Evolutionary conservation across 2,113 vertebrate species (phyloP), one percentile per base, ranked within the genome.

Genomic region (Etheostoma spectabile): DNA sequence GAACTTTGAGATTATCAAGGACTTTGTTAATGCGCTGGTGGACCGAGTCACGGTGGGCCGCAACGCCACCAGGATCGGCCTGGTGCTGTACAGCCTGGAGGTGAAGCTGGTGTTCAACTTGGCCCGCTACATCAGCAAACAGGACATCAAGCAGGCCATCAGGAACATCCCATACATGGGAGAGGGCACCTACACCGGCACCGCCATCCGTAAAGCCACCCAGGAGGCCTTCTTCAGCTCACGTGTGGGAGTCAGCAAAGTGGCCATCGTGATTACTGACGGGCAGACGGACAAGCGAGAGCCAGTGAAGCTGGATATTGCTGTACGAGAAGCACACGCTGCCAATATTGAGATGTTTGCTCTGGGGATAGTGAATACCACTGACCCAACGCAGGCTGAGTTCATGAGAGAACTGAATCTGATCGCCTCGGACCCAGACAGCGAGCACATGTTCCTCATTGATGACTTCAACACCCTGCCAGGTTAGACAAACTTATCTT

Each of bases 321-420:
- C 92, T 0, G 96, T 97, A 15, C 92, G 95, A 33, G 97, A 97
- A 73, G 96, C 97, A 4, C 97, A 97, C 0, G 94, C 96, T 3
- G 95, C 96, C 60, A 97, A 96, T 66, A 95, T 97, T 0, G 96
- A 97, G 91, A 96, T 97, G 95, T 97, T 96, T 0, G 97, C 97
- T 0, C 92, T 97, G 86, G 97, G 96, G 59, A 97, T 97, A 2
- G 93, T 96, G 45, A 97, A 97, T 65, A 92, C 91, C 3, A 94
- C 96, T 0, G 96, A 97, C 77, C 94, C 95, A 6, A 95, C 95
- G 1, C 96, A 96, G 85, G 80, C 22, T 0, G 97, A 97, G 77
- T 97, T 97, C 77, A 86, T 96, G 76, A 89, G 64, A 8, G 96
- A 97, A 87, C 93, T 97, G 3, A 96, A 97, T 46, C 92, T 97